A percentile compares a stretch with the other conserved stretches of the same genome.
phyloP scores from a whole-genome alignment of 2,888 invertebrate genomes.

The Caenorhabditis becei region DNA sequence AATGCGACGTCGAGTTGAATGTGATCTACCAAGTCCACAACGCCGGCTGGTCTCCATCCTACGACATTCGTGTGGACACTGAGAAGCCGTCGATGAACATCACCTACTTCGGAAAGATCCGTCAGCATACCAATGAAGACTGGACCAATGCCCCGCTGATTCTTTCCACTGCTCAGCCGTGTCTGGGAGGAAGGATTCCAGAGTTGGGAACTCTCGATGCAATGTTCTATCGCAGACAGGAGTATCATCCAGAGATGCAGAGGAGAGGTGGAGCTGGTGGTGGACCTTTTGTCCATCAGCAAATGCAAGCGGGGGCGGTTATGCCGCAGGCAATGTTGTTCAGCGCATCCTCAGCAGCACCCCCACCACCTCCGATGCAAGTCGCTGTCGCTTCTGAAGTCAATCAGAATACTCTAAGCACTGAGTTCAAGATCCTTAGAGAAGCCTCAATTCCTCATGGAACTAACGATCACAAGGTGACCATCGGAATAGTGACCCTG shows the following conservation, averaged over 20 bases:
- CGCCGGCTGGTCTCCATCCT: conserved; percentile 76
- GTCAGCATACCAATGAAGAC: conserved; percentile 82
- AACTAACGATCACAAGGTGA: conserved; percentile 81
- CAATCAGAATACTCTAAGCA: conserved; percentile 77
- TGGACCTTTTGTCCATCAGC: neutral
- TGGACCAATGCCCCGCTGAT: conserved; percentile 75
- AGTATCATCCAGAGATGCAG: neutral
- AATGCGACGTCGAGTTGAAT: conserved; percentile 58
- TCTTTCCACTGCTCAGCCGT: conserved; percentile 77
- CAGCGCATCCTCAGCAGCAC: neutral
- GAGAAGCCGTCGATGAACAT: conserved; percentile 58
- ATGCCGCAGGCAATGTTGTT: neutral
- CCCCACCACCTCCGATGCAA: conserved; percentile 22
- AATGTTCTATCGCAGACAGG: conserved; percentile 58
- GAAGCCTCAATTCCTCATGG: conserved; percentile 81
- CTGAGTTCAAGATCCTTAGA: conserved; percentile 81
- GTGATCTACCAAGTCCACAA: conserved; percentile 72
- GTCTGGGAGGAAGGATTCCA: conserved; percentile 74
- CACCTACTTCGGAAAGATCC: conserved; percentile 60
- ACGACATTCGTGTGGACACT: conserved; percentile 77
- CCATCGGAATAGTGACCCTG: conserved; percentile 82
- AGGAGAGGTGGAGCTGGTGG: neutral
- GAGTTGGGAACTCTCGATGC: conserved; percentile 76
- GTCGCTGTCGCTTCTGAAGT: conserved; percentile 58
- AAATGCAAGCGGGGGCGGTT: no score